These are phyloP conservation scores for Athalia circularis DNA, from an alignment of 2,888 invertebrate species.

Conservation along the genomic window DNA sequence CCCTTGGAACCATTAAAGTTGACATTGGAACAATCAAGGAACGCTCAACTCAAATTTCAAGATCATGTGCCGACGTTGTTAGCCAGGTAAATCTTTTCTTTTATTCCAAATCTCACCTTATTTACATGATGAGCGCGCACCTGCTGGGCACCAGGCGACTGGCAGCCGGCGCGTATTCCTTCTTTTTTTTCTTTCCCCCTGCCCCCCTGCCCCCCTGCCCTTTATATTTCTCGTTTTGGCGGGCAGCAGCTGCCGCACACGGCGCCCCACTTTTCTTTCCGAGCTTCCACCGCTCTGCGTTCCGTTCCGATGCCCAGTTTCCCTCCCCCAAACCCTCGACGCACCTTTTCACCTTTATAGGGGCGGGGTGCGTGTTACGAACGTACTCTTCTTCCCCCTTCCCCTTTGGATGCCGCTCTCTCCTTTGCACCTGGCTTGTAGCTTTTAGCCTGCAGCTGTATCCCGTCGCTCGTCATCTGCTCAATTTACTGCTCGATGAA, in stretches of 20 bases:
- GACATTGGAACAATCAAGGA: constrained; percentile 69
- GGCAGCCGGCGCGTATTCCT: constrained; percentile 74
- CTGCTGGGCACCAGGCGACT: constrained; percentile 54
- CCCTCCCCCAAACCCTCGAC: constrained; percentile 49
- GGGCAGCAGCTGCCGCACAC: constrained; percentile 61
- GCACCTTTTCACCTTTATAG: constrained; percentile 43
- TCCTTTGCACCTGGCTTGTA: constrained; percentile 55
- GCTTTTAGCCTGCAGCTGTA: constrained; percentile 20
- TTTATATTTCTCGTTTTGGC: constrained; percentile 65
- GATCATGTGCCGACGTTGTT: constrained; percentile 73
- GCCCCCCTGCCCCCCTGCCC: too few species aligned
- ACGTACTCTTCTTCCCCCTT: constrained; percentile 48
- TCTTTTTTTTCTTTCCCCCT: constrained; percentile 25
- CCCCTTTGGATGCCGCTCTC: constrained; percentile 40
- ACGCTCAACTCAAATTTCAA: constrained; percentile 70
- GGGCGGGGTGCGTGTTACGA: constrained; percentile 50
- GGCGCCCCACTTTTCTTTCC: constrained; percentile 46
- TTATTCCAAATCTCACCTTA: constrained; percentile 40
- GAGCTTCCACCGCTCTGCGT: constrained; percentile 48
- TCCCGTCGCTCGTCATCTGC: constrained; percentile 50
- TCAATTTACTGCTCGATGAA: constrained; percentile 47
- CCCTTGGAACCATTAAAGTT: constrained; percentile 64
- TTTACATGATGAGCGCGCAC: constrained; percentile 56
- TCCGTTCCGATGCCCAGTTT: constrained; percentile 52
- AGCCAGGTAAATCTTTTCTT: constrained; percentile 75